Evolutionary conservation across 2,113 vertebrate genomes (phyloP).

Genomic region (Dromiciops gliroides): DNA sequence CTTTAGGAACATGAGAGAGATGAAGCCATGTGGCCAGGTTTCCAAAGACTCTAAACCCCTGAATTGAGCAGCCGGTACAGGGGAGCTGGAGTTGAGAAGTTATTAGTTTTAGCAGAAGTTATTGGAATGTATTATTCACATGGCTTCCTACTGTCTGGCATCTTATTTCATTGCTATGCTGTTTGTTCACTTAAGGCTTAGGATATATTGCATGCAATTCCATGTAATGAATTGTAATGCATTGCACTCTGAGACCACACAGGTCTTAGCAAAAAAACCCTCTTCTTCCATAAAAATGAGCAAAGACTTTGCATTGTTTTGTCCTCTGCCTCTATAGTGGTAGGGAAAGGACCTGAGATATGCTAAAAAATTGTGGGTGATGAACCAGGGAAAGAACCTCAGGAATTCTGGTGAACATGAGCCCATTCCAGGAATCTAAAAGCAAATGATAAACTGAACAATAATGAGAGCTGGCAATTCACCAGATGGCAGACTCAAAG

Average conservation of each 20-base stretch:
- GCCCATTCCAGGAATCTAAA: background rate
- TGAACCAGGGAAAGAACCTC: background rate
- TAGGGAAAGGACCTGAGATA: background rate
- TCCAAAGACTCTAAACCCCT: background rate
- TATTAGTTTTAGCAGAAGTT: background rate
- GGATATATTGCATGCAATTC: background rate
- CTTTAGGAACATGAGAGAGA: background rate
- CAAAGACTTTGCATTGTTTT: background rate
- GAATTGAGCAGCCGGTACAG: background rate
- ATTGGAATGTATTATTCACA: background rate
- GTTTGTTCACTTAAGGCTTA: background rate
- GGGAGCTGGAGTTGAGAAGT: background rate
- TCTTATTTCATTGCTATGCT: background rate
- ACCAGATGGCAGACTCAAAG: background rate
- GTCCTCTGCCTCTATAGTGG: background rate
- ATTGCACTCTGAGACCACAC: background rate
- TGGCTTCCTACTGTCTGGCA: background rate
- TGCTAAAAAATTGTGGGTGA: background rate
- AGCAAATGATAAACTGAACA: background rate
- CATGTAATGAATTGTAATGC: background rate
- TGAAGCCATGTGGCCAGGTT: background rate
- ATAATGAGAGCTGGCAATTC: background rate
- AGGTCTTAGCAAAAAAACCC: background rate
- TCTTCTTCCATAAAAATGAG: background rate
- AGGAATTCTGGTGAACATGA: background rate